phyloP scores from a whole-genome alignment of 2,888 invertebrate species.

The Sipha maydis region DNA sequence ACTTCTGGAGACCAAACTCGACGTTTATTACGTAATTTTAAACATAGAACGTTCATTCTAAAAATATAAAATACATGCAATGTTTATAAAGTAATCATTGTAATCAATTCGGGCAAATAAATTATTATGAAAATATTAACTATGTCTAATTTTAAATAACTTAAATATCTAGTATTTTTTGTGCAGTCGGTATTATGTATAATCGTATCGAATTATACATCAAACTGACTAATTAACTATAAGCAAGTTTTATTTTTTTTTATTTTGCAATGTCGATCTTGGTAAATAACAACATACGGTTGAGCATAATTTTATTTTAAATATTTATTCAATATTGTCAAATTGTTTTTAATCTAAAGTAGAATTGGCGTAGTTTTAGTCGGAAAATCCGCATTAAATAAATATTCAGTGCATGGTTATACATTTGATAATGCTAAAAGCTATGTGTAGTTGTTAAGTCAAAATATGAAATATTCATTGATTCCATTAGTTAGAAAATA shows the following conservation, averaged over 20 bases:
- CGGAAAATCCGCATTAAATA: not conserved
- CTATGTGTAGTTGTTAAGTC: no score
- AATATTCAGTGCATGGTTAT: no score
- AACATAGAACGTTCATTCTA: conserved; percentile 58
- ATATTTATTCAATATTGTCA: not conserved
- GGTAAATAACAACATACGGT: not conserved
- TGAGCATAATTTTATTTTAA: not conserved
- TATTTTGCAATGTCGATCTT: not conserved
- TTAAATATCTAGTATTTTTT: no score
- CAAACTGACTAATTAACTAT: not conserved
- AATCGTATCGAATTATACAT: no score
- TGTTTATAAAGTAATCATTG: no score
- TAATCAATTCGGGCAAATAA: no score
- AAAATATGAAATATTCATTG: no score
- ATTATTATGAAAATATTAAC: no score
- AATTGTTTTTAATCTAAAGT: not conserved
- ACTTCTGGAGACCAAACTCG: conserved; percentile 53
- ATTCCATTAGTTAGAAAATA: no score
- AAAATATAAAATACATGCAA: not conserved
- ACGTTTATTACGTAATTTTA: conserved; percentile 51
- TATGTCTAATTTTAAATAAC: no score
- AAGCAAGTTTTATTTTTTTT: not conserved
- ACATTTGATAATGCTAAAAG: no score
- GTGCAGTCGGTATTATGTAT: no score
- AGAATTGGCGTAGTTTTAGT: not conserved